phyloP scores from a whole-genome alignment of 2,113 vertebrate genomes.

The Dipodomys ordii region DNA sequence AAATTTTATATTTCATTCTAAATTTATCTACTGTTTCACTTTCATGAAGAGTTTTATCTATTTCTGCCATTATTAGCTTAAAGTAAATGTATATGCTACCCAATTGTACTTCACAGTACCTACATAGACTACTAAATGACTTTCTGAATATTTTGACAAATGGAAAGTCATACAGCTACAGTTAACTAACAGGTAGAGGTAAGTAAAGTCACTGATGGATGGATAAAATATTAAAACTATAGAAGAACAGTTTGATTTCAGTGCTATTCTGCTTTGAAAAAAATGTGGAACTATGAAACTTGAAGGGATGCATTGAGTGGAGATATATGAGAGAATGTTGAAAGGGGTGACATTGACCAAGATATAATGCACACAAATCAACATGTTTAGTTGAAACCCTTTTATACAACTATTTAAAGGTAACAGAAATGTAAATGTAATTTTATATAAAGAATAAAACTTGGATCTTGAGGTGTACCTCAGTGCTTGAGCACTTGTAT shows the following conservation, averaged over 20 bases:
- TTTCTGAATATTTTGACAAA: conserved; percentile 50
- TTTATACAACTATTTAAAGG: too few species aligned
- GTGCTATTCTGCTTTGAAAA: background rate
- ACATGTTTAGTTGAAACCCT: too few species aligned
- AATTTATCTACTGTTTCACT: background rate
- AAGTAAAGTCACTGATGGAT: background rate
- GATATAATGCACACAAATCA: too few species aligned
- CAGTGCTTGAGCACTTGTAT: background rate
- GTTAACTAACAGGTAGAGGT: background rate
- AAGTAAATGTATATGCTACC: background rate
- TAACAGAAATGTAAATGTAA: too few species aligned
- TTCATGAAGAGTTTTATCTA: background rate
- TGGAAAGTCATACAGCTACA: background rate
- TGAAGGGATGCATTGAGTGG: too few species aligned
- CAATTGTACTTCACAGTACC: background rate
- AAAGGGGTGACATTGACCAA: too few species aligned
- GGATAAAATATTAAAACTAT: conserved; percentile 39
- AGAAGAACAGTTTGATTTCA: background rate
- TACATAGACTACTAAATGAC: background rate
- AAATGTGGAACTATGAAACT: background rate
- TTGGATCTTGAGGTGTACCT: background rate
- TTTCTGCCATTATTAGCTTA: background rate
- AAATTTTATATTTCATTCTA: conserved; percentile 22
- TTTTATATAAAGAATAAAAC: too few species aligned
- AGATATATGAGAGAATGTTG: too few species aligned